phyloP scores from a whole-genome alignment of 2,888 invertebrate species.

The Melanostoma mellinum region DNA sequence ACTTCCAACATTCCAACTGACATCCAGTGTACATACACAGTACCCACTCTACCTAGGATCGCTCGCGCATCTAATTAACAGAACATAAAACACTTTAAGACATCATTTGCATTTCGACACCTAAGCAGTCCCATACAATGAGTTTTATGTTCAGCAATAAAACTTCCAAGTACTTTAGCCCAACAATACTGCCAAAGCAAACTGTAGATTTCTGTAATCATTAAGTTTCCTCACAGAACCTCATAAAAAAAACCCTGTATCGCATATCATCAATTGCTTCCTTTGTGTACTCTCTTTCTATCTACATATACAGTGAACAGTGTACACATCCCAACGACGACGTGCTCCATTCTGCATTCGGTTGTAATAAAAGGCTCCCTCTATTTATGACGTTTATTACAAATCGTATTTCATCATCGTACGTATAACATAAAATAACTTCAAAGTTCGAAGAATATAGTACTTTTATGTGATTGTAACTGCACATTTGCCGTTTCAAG shows the following conservation, averaged over 20 bases:
- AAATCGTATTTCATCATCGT: conserved; percentile 63
- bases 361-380: conserved; percentile 37
- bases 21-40: not conserved
- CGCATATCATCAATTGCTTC: conserved; percentile 62
- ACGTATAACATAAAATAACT: conserved; percentile 15
- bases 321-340: not conserved
- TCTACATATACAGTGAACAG: not conserved
- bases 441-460: conserved; percentile 11
- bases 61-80: conserved; percentile 17
- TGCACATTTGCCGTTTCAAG: conserved; percentile 10
- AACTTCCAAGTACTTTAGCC: not conserved
- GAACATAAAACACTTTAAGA: conserved; percentile 9
- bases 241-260: conserved; percentile 51
- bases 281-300: conserved; percentile 32
- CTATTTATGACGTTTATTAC: conserved; percentile 59
- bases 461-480: conserved; percentile 19
- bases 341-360: conserved; percentile 3
- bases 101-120: conserved; percentile 12
- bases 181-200: not conserved
- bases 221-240: conserved; percentile 33
- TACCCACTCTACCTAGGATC: not conserved
- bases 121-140: not conserved
- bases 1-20: conserved; percentile 23
- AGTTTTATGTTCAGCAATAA: conserved; percentile 6
- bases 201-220: conserved; percentile 31